Percentiles rank a stretch among this genome's conserved stretches.
These are phyloP conservation scores for Eulemur albifrons DNA, from an alignment of 2,797 vertebrate genomes.

Conservation along the genomic window DNA sequence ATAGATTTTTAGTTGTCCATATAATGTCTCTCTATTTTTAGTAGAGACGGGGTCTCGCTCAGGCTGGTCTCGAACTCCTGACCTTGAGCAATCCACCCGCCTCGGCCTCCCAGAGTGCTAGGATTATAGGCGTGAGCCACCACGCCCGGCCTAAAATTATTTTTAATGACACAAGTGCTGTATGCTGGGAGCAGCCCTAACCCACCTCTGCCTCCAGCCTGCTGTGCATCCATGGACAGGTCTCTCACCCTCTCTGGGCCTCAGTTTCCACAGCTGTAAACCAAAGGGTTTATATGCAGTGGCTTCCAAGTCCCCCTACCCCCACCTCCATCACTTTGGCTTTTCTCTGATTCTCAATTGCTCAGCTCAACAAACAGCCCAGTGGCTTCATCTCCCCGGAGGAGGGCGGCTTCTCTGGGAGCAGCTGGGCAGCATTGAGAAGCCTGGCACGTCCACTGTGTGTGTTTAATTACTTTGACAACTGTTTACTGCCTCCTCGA, in stretches of 20 bases:
- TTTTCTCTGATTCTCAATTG: not conserved
- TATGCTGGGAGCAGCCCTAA: not conserved
- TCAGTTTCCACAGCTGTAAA: slow-evolving; percentile 12
- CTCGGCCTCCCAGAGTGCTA: too few species aligned
- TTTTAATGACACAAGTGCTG: slow-evolving; percentile 28
- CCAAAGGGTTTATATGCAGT: not conserved
- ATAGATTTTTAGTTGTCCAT: too few species aligned
- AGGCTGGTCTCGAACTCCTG: too few species aligned
- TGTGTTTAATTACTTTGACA: slow-evolving; percentile 74
- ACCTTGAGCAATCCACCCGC: too few species aligned
- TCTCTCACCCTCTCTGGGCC: not conserved
- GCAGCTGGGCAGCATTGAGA: slow-evolving; percentile 16
- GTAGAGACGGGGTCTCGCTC: too few species aligned
- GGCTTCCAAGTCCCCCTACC: not conserved
- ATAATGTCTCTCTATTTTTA: too few species aligned
- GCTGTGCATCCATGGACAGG: not conserved
- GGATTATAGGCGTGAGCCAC: too few species aligned
- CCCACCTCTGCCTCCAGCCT: not conserved
- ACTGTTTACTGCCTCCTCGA: slow-evolving; percentile 71
- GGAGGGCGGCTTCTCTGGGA: not conserved
- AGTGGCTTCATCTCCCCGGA: rapidly evolving
- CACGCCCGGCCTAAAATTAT: too few species aligned
- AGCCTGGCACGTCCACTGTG: slow-evolving; percentile 47
- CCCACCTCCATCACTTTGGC: rapidly evolving
- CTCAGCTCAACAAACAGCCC: not conserved